A percentile compares a stretch with the other conserved stretches of the same genome.
These are phyloP conservation scores for Crotalus tigris DNA, from an alignment of 2,113 vertebrate species.

Conservation along the genomic window DNA sequence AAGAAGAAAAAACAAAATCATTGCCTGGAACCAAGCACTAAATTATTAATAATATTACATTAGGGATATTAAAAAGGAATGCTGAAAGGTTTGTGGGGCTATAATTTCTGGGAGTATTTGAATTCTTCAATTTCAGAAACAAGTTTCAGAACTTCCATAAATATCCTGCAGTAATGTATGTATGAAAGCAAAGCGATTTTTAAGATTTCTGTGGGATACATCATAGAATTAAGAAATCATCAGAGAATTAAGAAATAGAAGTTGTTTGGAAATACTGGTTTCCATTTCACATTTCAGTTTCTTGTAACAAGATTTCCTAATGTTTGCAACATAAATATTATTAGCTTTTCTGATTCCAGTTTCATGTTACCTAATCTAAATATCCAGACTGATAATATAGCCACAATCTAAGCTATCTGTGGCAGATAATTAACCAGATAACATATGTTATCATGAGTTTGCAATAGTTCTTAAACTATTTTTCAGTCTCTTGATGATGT, in stretches of 20 bases:
- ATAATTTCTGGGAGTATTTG: conserved; percentile 7
- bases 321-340: neutral
- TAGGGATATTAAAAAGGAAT: neutral
- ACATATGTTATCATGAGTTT: neutral
- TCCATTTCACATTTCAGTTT: neutral
- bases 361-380: neutral
- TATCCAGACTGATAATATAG: neutral
- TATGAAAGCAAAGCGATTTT: neutral
- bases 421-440: neutral
- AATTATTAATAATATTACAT: conserved; percentile 1
- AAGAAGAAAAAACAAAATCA: neutral
- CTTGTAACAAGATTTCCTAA: neutral
- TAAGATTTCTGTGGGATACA: neutral
- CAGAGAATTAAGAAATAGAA: neutral
- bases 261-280: neutral
- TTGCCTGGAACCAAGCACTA: neutral
- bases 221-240: neutral
- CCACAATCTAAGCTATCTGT: neutral
- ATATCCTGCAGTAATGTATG: neutral
- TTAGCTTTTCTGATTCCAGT: neutral
- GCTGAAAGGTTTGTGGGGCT: neutral
- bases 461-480: neutral
- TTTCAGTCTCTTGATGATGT: neutral
- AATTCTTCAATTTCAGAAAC: neutral
- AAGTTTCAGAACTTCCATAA: conserved; percentile 14